Evolutionary conservation across 2,888 invertebrate genomes (phyloP), one percentile per base, ranked within the genome.

Genomic region (Cantharis rustica): DNA sequence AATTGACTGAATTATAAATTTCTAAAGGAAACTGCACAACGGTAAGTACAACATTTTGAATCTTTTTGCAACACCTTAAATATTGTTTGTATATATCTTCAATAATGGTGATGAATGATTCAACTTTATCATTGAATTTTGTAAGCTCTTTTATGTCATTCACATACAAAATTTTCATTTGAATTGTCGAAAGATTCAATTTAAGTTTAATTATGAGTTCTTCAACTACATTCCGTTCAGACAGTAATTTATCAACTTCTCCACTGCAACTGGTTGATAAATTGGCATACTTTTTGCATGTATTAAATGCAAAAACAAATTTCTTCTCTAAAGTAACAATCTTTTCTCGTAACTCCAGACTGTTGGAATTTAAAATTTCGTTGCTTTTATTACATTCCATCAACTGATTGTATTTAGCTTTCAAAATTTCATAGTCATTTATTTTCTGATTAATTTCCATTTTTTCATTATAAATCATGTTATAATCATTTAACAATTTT

Each of bases 381-480:
- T 71, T 15, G 9, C 15, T 47, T 20, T 63, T 64, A 23, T 27
- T 64, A 15, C 16, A 23, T 10, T 27, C 61, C 17, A 31, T 13
- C 11, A 72, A 10, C 27, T 75, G 31, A 61, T 69, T 27, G 61
- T 74, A 74, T 63, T 77, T 71, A 16, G 23, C 61, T 72, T 68
- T 16, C 26, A 68, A 47, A 61, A 20, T 62, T 13, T 61, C 26
- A 26, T 71, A n/a, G 27, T 23, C n/a, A 16, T 10, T n/a, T 11
- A 71, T 20, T 10, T 66, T 61, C 26, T 68, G 68, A n/a, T 68
- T 68, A 9, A 61, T 20, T 61, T 27, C 61, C 13, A 71, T 68
- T 74, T 87, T 86, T 81, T 87, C 86, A 0, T 84, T 75, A 23
- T 86, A 77, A 61, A 86, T 84, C 75, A 86, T 85, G 1, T 83